These are phyloP conservation scores for Pseudolycoriella hygida DNA, from an alignment of 2,888 invertebrate genomes.

Conservation along the genomic window DNA sequence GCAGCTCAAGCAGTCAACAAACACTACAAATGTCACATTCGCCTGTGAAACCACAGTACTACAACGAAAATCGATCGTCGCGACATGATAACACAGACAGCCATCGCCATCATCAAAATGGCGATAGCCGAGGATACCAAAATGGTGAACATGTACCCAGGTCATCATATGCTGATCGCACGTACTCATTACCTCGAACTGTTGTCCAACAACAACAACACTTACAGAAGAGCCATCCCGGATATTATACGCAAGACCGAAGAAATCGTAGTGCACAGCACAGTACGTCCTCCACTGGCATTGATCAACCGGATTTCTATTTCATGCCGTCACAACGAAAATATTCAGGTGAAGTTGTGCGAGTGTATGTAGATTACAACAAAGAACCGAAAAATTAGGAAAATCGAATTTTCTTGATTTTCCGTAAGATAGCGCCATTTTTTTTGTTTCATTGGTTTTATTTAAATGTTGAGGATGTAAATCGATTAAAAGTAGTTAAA, in stretches of 20 bases:
- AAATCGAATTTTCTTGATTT: too few species aligned
- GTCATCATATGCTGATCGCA: slow-evolving; percentile 35
- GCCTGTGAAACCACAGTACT: slow-evolving; percentile 24
- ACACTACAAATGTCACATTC: slow-evolving; percentile 29
- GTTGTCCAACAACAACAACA: slow-evolving; percentile 30
- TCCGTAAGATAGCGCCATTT: too few species aligned
- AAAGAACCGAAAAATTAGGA: slow-evolving; percentile 40
- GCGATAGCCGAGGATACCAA: slow-evolving; percentile 12
- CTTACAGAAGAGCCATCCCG: slow-evolving; percentile 21
- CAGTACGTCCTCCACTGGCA: slow-evolving; percentile 14
- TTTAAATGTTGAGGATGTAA: too few species aligned
- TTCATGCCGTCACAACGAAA: slow-evolving; percentile 90
- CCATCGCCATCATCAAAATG: slow-evolving; percentile 4
- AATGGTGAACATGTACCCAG: slow-evolving; percentile 14
- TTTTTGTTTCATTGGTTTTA: too few species aligned
- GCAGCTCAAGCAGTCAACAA: slow-evolving; percentile 21
- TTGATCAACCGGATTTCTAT: slow-evolving; percentile 60
- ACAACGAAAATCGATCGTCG: slow-evolving; percentile 13
- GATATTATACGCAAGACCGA: slow-evolving; percentile 36
- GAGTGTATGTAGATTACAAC: slow-evolving; percentile 69
- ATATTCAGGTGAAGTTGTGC: slow-evolving; percentile 78
- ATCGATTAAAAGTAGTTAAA: too few species aligned
- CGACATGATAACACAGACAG: slow-evolving; percentile 12
- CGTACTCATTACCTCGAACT: slow-evolving; percentile 60
- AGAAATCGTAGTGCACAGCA: slow-evolving; percentile 21